Evolutionary conservation across 1,140 invertebrate genomes (phyloP), one percentile per base, ranked within the genome.

Genomic region (Trichonephila clavata): DNA sequence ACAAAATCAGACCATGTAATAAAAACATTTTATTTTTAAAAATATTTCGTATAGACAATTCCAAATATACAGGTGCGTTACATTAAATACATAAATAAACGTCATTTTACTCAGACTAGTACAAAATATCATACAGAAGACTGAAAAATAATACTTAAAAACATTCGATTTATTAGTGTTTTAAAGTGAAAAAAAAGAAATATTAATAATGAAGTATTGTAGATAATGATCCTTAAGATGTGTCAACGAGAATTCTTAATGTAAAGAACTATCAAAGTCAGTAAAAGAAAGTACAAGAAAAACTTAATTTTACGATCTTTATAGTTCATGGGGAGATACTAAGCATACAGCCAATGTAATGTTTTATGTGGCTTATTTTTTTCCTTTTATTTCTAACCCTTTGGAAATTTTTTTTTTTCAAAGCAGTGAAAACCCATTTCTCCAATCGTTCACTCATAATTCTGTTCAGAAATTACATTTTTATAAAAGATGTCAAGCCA

Each of bases 11-110:
- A 27, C n/a, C 4, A 68, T 13, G n/a, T n/a, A 27, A 27, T 68
- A 24, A 77, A 77, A 77, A 77, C 68, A 39, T 27, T 77, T 77
- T 77, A 77, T 77, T 77, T 27, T 77, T 13, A 77, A 77, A 77
- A 77, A 77, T 77, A 77, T 27, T 77, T 77, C 68, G 14, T 77
- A 77, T 77, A 77, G 68, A 77, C 68, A 77, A 32, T 77, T 77
- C 27, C 68, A 32, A 77, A 77, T 77, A 77, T 77, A 77, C 68
- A 77, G 68, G 24, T 77, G 32, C 32, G 68, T 32, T 18, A 77
- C 27, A 77, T 32, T 39, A 32, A 39, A 39, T 39, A 27, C 27
- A 77, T 77, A 77, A 77, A 77, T 77, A 77, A 77, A 16, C 24
- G 6, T 32, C 24, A 16, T 39, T 7, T 50, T 50, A 50, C 7